These are phyloP conservation scores for Dicaeum eximium DNA, from an alignment of 2,113 vertebrate species.

Conservation along the genomic window DNA sequence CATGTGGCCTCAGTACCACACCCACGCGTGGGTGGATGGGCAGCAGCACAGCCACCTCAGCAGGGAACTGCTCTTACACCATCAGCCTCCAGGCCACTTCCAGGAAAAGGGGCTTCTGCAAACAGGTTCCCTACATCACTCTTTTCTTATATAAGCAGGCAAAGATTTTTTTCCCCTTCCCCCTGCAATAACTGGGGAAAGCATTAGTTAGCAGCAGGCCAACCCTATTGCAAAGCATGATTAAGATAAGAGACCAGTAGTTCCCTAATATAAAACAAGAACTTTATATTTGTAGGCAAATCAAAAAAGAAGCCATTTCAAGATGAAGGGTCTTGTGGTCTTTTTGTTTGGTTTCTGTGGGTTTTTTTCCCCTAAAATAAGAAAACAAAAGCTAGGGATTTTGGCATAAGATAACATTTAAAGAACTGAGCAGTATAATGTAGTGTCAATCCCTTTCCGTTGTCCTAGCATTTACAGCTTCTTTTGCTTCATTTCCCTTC, in stretches of 20 bases:
- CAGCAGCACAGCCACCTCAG: not conserved
- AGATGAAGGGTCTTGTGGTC: not conserved
- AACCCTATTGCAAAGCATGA: not conserved
- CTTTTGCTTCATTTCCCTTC: not conserved
- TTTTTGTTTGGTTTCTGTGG: not conserved
- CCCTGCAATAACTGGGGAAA: not conserved
- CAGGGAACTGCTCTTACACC: not conserved
- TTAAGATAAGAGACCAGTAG: not conserved
- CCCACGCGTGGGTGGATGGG: fast-evolving
- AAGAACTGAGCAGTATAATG: not conserved
- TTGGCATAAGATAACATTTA: not conserved
- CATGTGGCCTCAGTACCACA: not conserved
- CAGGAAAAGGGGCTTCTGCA: not conserved
- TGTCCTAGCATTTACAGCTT: not conserved
- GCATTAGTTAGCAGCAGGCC: not conserved
- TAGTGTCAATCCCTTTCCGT: not conserved
- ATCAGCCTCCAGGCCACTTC: not conserved
- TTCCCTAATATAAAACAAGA: not conserved
- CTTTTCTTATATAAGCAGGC: not conserved
- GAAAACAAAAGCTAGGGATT: not conserved
- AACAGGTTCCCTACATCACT: not conserved
- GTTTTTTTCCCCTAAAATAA: conserved; percentile 4
- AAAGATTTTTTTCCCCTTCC: not conserved
- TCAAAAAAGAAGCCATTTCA: conserved; percentile 2
- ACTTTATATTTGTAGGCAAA: not conserved